Evolutionary conservation across 2,113 vertebrate species (phyloP), one percentile per base, ranked within the genome.

Genomic region (Paramisgurnus dabryanus): DNA sequence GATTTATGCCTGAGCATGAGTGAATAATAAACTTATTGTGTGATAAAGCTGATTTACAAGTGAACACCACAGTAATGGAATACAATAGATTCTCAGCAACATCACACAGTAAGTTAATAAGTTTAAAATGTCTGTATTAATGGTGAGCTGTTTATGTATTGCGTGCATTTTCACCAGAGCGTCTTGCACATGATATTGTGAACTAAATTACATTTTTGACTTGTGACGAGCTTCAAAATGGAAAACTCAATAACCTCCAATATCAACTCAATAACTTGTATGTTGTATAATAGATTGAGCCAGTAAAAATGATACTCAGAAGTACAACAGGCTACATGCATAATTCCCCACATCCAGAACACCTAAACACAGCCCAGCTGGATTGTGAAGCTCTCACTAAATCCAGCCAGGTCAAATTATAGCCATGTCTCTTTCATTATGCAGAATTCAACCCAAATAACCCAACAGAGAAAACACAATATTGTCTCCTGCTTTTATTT

Each of bases 351-450:
- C 12, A 41, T 55, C 63, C 63, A 60, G 58, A 66, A 76, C n/a
- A 61, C 40, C 41, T 41, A 79, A 57, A 70, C 75, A 72, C 75
- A 60, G 47, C 3, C 0, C 39, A 27, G 47, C 57, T 72, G 74
- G n/a, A 55, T 15, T n/a, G 41, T 61, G 47, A 82, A 66, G 6
- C 61, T 74, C 41, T 39, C 50, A 60, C 27, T 79, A 41, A 49
- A 49, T 79, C 17, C 45, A 50, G 12, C 47, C 45, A 79, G 15
- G 17, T 64, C 60, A 63, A 79, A 79, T 79, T 79, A 79, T 71
- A 60, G 41, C 50, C 12, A 39, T 58, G 39, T 79, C 41, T 60
- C n/a, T 58, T 50, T 18, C 22, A 49, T 71, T 63, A 80, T 71
- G 45, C 68, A 55, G 67, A 75, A 63, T 75, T 63, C 22, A 63